Conservation (phyloP, 1,140 invertebrate genomes). For the Sminthurides bifidus region DNA sequence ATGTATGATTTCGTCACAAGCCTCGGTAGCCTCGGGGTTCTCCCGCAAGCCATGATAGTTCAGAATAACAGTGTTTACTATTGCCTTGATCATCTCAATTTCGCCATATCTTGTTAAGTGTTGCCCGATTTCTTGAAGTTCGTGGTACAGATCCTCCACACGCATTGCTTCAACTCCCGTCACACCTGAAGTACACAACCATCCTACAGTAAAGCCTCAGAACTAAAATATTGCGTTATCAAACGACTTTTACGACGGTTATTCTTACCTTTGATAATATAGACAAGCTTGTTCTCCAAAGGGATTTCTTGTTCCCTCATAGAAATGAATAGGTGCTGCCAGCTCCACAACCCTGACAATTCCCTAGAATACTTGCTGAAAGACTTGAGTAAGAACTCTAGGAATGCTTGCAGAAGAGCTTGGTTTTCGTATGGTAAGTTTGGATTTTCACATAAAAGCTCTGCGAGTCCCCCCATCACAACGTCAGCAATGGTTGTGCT, state of each 20-base stretch:
- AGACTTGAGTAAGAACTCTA: background rate
- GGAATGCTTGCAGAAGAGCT: conserved; percentile 7
- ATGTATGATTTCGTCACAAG: background rate
- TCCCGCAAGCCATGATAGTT: too few relatives aligned
- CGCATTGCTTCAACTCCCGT: background rate
- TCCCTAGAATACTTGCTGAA: background rate
- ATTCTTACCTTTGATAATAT: conserved; percentile 15
- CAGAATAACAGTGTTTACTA: background rate
- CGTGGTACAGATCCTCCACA: background rate
- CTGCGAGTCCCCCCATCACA: background rate
- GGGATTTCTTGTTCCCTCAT: conserved; percentile 26
- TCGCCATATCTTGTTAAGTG: conserved; percentile 18
- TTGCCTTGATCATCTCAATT: conserved; percentile 4
- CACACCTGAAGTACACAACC: background rate
- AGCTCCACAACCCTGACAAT: background rate
- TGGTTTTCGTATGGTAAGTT: conserved; percentile 1
- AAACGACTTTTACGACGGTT: background rate
- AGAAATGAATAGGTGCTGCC: conserved; percentile 8
- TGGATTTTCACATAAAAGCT: conserved; percentile 5
- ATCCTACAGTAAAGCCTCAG: background rate
- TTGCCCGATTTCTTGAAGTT: conserved; percentile 2
- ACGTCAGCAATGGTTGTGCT: background rate
- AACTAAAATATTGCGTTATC: background rate
- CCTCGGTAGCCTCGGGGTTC: background rate
- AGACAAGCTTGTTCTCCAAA: conserved; percentile 18